These are phyloP conservation scores for Chloroceryle amazona DNA, from an alignment of 2,797 vertebrate species.

Conservation along the genomic window DNA sequence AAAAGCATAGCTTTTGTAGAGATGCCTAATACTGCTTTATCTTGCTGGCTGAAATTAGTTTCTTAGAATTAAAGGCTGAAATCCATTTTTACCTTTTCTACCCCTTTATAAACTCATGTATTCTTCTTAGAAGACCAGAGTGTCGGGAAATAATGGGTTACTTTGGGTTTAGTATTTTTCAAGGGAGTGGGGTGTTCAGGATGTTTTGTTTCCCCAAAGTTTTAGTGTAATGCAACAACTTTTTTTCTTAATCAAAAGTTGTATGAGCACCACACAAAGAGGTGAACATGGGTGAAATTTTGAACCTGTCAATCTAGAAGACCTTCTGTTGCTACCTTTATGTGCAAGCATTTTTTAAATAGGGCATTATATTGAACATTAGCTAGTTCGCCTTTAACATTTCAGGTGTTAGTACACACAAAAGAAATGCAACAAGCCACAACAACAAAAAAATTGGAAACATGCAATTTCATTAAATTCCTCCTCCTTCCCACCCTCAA, in stretches of 20 bases:
- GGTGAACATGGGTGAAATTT: background rate
- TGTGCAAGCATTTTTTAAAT: background rate
- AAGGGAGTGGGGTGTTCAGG: too few relatives aligned
- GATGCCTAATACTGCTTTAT: background rate
- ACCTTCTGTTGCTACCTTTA: conserved; percentile 36
- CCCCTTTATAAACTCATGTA: accelerated
- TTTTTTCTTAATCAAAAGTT: background rate
- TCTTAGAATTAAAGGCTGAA: background rate
- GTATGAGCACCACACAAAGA: background rate
- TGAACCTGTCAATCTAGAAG: conserved; percentile 41
- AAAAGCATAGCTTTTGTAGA: background rate
- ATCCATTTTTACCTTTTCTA: background rate
- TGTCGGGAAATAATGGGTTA: background rate
- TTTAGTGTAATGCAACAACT: background rate
- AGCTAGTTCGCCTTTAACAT: conserved; percentile 71
- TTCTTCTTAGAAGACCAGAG: background rate
- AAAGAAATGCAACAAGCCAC: conserved; percentile 79
- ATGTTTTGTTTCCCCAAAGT: background rate
- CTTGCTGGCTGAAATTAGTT: background rate
- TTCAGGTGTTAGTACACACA: conserved; percentile 79
- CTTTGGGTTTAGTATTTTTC: background rate
- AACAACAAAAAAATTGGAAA: conserved; percentile 67
- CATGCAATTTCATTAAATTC: conserved; percentile 77
- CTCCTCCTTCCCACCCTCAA: conserved; percentile 68
- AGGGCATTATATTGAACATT: conserved; percentile 21